Evolutionary conservation across 1,140 invertebrate species (phyloP).

Genomic region (Ostrea denselamellosa): DNA sequence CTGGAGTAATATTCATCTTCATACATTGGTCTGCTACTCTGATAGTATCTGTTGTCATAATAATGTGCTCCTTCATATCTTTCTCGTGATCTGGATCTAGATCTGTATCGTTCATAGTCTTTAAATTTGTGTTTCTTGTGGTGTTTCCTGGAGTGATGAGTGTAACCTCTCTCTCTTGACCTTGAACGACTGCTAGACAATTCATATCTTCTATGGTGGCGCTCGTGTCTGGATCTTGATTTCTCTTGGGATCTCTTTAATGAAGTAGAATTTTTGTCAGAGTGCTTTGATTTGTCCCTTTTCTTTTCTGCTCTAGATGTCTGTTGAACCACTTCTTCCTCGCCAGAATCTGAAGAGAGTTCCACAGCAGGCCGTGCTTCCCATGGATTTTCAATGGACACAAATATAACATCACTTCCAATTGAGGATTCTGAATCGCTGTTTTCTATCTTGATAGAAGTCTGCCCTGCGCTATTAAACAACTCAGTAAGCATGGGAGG

Average conservation of each 20-base stretch:
- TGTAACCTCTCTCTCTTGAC: conserved; percentile 14
- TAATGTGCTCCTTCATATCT: not conserved
- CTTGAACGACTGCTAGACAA: conserved; percentile 41
- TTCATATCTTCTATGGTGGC: conserved; percentile 41
- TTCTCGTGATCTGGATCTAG: conserved; percentile 26
- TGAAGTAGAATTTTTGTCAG: not conserved
- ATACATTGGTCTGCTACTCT: conserved; percentile 28
- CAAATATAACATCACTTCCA: conserved; percentile 73
- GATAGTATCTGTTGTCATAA: conserved; percentile 4
- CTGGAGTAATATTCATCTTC: not conserved
- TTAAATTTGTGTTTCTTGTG: conserved; percentile 37
- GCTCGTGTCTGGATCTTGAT: not conserved
- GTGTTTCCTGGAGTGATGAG: conserved; percentile 41
- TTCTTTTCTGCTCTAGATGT: conserved; percentile 31
- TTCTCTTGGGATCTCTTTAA: not conserved
- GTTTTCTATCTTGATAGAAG: conserved; percentile 72
- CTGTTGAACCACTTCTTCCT: conserved; percentile 43
- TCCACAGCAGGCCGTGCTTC: conserved; percentile 81
- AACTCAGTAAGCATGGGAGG: conserved; percentile 31
- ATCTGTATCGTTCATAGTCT: conserved; percentile 25
- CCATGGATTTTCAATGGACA: conserved; percentile 81
- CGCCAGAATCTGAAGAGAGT: conserved; percentile 78
- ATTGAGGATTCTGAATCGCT: conserved; percentile 55
- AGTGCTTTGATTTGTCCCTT: conserved; percentile 30
- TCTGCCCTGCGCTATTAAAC: conserved; percentile 41